A percentile compares a stretch with the other conserved stretches of the same genome.
phyloP scores from a whole-genome alignment of 2,797 vertebrate species.

The Enteromius argenteus region DNA sequence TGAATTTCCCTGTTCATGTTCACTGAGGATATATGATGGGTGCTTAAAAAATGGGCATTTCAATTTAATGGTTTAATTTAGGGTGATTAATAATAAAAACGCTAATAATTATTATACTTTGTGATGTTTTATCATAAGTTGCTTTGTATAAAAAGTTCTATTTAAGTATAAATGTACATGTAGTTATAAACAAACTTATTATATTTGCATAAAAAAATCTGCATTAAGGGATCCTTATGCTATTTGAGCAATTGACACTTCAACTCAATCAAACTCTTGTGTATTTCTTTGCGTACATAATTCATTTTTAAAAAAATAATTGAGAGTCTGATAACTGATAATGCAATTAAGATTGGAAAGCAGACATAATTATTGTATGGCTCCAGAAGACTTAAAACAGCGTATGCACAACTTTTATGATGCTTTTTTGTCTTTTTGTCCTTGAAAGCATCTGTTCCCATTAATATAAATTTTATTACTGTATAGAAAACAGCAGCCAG shows the following conservation, averaged over 20 bases:
- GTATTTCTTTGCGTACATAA: neutral
- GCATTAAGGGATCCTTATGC: neutral
- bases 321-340: neutral
- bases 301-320: neutral
- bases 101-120: neutral
- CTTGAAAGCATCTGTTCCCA: neutral
- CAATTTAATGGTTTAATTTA: neutral
- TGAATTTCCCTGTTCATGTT: neutral
- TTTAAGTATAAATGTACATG: neutral
- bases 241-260: neutral
- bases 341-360: neutral
- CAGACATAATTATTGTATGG: neutral
- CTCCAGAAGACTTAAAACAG: neutral
- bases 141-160: neutral
- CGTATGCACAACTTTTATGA: neutral
- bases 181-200: neutral
- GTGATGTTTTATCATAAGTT: neutral
- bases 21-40: neutral
- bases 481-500: conserved; percentile 6
- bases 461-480: neutral
- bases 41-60: neutral
- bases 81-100: neutral
- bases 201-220: neutral
- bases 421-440: neutral
- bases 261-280: neutral